phyloP scores from a whole-genome alignment of 1,140 invertebrate species.

The Ladona fulva region DNA sequence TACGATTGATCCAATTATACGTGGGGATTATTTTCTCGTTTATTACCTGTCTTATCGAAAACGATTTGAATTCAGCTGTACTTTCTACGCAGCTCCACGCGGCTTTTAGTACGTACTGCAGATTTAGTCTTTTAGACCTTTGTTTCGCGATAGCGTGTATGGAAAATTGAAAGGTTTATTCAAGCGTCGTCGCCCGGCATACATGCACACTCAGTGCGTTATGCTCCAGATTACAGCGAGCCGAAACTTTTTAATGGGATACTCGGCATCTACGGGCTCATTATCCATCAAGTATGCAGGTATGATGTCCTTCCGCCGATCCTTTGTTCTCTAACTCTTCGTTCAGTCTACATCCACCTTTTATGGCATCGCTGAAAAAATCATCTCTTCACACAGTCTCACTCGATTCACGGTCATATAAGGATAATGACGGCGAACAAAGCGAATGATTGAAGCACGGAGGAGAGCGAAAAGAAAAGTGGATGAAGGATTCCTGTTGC shows the following conservation, averaged over 20 bases:
- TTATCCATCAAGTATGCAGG: not conserved
- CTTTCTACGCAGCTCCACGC: too few relatives aligned
- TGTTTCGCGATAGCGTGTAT: too few relatives aligned
- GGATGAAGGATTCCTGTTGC: not conserved
- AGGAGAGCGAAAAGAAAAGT: not conserved
- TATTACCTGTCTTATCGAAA: too few relatives aligned
- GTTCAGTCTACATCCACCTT: not conserved
- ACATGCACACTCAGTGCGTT: too few relatives aligned
- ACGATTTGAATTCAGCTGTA: too few relatives aligned
- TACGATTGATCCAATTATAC: too few relatives aligned
- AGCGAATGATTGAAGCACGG: not conserved
- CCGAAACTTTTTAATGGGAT: not conserved
- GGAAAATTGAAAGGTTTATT: too few relatives aligned
- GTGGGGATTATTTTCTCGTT: too few relatives aligned
- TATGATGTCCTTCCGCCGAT: not conserved
- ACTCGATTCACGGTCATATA: not conserved
- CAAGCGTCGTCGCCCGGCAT: too few relatives aligned
- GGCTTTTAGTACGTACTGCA: too few relatives aligned
- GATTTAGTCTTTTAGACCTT: too few relatives aligned
- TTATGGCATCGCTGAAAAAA: not conserved
- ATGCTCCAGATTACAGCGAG: not conserved
- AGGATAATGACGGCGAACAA: not conserved
- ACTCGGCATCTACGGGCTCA: not conserved
- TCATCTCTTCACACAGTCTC: not conserved
- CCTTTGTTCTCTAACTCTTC: not conserved